phyloP scores from a whole-genome alignment of 2,797 vertebrate genomes.

The Liparis tanakae region DNA sequence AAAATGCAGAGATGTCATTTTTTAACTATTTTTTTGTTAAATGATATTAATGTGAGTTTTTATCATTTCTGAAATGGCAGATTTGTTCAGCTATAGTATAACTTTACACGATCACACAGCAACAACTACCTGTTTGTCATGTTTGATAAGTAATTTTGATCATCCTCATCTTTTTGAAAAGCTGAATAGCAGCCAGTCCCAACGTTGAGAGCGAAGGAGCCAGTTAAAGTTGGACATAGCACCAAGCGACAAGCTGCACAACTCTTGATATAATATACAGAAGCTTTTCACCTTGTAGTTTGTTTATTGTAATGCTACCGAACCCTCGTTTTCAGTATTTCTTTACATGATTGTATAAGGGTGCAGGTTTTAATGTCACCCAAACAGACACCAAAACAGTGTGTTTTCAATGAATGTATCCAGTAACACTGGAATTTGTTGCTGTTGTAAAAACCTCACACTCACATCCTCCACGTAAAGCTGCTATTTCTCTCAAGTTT shows the following conservation, averaged over 20 bases:
- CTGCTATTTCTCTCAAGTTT: conserved; percentile 18
- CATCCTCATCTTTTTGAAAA: neutral
- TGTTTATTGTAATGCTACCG: neutral
- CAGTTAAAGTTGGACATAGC: neutral
- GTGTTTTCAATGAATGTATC: neutral
- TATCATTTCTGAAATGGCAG: too few relatives aligned
- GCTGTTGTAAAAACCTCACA: neutral
- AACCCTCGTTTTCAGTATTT: neutral
- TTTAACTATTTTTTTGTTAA: too few relatives aligned
- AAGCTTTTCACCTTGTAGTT: neutral
- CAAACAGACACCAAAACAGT: neutral
- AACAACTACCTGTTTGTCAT: conserved; percentile 11
- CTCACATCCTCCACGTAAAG: neutral
- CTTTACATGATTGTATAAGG: neutral
- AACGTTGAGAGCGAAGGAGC: neutral
- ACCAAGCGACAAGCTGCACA: neutral
- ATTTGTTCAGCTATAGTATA: too few relatives aligned
- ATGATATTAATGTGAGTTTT: too few relatives aligned
- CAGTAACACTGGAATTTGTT: neutral
- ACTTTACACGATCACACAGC: neutral
- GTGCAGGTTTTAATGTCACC: neutral
- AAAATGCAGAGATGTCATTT: too few relatives aligned
- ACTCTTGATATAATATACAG: neutral
- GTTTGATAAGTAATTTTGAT: conserved; percentile 24
- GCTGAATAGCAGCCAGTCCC: neutral